Percentiles rank a stretch among this genome's conserved stretches.
phyloP scores from a whole-genome alignment of 2,888 invertebrate species.

The Lepidocyrtinus sp. region DNA sequence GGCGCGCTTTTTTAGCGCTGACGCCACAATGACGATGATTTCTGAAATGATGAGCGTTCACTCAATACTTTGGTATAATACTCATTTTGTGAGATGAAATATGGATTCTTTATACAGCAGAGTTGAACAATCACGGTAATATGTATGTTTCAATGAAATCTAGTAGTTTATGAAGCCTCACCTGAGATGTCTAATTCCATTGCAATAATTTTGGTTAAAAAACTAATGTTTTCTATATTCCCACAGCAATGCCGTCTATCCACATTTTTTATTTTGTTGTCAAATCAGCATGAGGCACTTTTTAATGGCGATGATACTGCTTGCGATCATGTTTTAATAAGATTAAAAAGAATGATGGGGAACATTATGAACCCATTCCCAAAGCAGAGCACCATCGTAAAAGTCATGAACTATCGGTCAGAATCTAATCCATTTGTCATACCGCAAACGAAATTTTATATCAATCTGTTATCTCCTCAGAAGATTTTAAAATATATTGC shows the following conservation, averaged over 20 bases:
- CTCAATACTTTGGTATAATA: too few relatives aligned
- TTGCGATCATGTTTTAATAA: constrained; percentile 7
- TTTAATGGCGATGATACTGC: constrained; percentile 29
- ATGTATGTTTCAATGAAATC: background rate
- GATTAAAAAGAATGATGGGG: constrained; percentile 11
- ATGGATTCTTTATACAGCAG: constrained; percentile 3
- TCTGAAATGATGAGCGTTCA: background rate
- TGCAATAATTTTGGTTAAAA: constrained; percentile 10
- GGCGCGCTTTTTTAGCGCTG: too few relatives aligned
- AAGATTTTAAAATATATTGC: constrained; percentile 11
- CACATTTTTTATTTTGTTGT: constrained; percentile 33
- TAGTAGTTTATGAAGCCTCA: constrained; percentile 10
- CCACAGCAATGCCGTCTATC: constrained; percentile 23
- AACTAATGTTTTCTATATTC: constrained; percentile 19
- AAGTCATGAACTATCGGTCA: constrained; percentile 24
- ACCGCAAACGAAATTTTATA: constrained; percentile 15
- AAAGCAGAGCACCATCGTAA: constrained; percentile 24
- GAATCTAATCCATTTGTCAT: constrained; percentile 7
- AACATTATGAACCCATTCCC: background rate
- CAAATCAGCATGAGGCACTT: constrained; percentile 40
- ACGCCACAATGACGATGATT: constrained; percentile 15
- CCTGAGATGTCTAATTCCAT: constrained; percentile 15
- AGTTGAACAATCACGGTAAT: background rate
- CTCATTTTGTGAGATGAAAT: background rate
- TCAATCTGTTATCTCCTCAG: constrained; percentile 26